A percentile compares a stretch with the other conserved stretches of the same genome.
Evolutionary conservation across 2,888 invertebrate genomes (phyloP).

Genomic region (Glyphotaelius pellucidus): DNA sequence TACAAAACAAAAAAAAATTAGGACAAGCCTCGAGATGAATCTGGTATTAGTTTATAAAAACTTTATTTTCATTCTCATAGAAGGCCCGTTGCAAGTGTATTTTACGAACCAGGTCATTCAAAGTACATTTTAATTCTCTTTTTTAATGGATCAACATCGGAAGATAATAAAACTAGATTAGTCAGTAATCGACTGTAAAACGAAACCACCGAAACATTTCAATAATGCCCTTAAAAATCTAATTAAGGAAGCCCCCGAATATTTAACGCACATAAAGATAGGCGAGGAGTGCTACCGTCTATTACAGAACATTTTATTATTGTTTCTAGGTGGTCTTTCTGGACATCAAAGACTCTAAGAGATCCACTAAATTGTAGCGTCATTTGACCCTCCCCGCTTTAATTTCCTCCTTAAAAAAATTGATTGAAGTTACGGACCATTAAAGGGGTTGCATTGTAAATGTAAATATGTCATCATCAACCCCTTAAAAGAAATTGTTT

Average conservation of each 20-base stretch:
- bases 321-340: constrained; percentile 64
- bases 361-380: constrained; percentile 18
- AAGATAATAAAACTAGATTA: constrained; percentile 26
- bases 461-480: constrained; percentile 64
- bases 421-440: constrained; percentile 64
- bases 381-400: constrained; percentile 20
- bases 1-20: too few species aligned
- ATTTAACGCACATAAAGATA: constrained; percentile 61
- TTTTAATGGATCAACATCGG: not conserved
- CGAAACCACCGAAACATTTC: constrained; percentile 40
- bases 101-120: not conserved
- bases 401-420: constrained; percentile 17
- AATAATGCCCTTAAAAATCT: constrained; percentile 45
- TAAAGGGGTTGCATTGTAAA: constrained; percentile 58
- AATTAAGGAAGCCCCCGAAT: constrained; percentile 39
- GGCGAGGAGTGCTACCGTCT: constrained; percentile 65
- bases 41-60: not conserved
- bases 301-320: constrained; percentile 63
- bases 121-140: not conserved
- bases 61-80: not conserved
- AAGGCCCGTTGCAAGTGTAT: not conserved
- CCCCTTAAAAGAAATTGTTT: constrained; percentile 26
- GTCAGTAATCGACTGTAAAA: constrained; percentile 18
- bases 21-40: too few species aligned
- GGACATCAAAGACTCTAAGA: constrained; percentile 9